Conservation (phyloP, 2,797 vertebrate species). For the Pipistrellus kuhlii region DNA sequence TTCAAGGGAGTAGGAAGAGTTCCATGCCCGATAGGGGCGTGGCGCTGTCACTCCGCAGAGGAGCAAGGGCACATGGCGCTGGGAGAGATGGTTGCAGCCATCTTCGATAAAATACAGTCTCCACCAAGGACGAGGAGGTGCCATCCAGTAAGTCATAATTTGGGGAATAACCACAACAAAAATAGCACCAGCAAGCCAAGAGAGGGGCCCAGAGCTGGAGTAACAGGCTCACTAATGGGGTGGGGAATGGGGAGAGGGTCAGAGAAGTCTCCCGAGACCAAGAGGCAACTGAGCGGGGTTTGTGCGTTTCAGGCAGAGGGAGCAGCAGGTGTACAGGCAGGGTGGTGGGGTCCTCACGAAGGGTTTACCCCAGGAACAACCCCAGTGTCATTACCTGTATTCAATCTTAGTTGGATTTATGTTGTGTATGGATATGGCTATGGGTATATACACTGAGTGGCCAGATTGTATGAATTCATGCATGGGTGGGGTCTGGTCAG, state of each 20-base stretch:
- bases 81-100: not conserved
- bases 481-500: no score
- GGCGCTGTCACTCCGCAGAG: not conserved
- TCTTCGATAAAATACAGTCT: not conserved
- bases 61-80: fast-evolving
- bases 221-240: not conserved
- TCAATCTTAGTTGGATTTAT: not conserved
- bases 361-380: not conserved
- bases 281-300: not conserved
- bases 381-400: not conserved
- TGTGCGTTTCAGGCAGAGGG: not conserved
- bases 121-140: not conserved
- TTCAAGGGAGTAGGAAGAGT: not conserved
- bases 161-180: not conserved
- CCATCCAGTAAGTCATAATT: not conserved
- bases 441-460: not conserved
- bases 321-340: not conserved
- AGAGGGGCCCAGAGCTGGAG: not conserved
- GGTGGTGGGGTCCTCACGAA: not conserved
- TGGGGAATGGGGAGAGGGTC: not conserved
- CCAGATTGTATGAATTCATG: no score
- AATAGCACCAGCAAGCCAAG: not conserved
- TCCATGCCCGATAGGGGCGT: no score
- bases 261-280: not conserved
- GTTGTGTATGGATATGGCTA: not conserved